Evolutionary conservation across 2,888 invertebrate genomes (phyloP).

Genomic region (Elegia similella): DNA sequence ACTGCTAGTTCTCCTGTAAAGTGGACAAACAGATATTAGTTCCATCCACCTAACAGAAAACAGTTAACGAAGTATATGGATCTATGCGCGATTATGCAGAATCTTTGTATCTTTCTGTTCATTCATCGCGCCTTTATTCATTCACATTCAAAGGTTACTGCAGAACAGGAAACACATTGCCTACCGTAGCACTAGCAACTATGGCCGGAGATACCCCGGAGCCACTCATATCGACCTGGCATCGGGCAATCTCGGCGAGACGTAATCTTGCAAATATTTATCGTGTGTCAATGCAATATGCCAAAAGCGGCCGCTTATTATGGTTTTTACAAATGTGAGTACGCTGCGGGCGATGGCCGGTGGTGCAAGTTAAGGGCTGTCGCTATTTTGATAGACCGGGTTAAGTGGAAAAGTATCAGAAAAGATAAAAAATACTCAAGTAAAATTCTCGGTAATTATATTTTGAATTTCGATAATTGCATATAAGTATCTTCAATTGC

Average conservation of each 20-base stretch:
- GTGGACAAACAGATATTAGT: no score
- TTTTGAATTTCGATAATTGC: no score
- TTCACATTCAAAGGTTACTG: conserved; percentile 2
- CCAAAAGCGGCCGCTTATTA: conserved; percentile 77
- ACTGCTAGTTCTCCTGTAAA: no score
- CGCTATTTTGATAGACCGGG: not conserved
- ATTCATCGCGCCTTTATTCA: not conserved
- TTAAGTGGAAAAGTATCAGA: no score
- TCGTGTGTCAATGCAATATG: conserved; percentile 79
- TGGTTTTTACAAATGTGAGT: conserved; percentile 75
- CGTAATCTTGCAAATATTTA: conserved; percentile 74
- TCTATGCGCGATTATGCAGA: no score
- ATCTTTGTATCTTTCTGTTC: not conserved
- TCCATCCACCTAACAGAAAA: no score
- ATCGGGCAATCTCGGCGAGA: conserved; percentile 52
- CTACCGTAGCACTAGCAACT: conserved; percentile 35
- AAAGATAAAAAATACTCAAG: no score
- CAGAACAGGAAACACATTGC: conserved; percentile 38
- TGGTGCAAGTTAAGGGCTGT: conserved; percentile 32
- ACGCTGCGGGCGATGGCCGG: conserved; percentile 51
- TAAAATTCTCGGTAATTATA: no score
- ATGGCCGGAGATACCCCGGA: conserved; percentile 30
- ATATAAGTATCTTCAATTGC: no score
- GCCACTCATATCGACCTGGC: conserved; percentile 41
- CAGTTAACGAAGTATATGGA: no score